phyloP scores from a whole-genome alignment of 92 coral and sea anemone species.

The Blastomussa wellsi region DNA sequence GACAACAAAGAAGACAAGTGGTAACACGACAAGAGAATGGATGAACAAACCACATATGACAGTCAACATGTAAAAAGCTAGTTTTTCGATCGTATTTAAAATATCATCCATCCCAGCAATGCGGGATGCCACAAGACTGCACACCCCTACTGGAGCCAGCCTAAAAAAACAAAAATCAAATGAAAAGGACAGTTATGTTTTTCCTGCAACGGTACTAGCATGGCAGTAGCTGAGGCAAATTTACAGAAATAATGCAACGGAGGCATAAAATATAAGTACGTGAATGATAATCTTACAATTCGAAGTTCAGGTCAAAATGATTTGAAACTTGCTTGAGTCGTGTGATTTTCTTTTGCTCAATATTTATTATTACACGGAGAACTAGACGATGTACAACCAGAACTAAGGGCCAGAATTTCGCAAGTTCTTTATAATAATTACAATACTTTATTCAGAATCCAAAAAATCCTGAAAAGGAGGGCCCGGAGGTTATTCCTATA shows the following conservation, averaged over 20 bases:
- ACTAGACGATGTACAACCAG: no score
- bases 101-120: constrained; percentile 76
- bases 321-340: no score
- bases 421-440: no score
- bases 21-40: constrained; percentile 70
- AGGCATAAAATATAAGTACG: no score
- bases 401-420: no score
- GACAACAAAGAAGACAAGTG: constrained; percentile 61
- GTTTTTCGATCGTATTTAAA: constrained; percentile 42
- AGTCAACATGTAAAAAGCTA: constrained; percentile 65
- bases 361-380: no score
- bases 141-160: constrained; percentile 76
- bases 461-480: constrained; percentile 17
- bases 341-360: no score
- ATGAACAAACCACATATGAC: constrained; percentile 57
- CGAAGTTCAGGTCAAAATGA: no score
- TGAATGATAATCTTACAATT: no score
- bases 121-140: constrained; percentile 77
- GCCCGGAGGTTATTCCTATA: constrained; percentile 18
- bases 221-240: no score
- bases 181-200: neutral
- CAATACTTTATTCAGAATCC: neutral
- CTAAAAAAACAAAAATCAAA: constrained; percentile 13
- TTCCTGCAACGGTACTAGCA: no score
- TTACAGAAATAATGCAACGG: no score